phyloP scores from a whole-genome alignment of 2,113 vertebrate genomes.

The Xenotilapia flavipinnis region DNA sequence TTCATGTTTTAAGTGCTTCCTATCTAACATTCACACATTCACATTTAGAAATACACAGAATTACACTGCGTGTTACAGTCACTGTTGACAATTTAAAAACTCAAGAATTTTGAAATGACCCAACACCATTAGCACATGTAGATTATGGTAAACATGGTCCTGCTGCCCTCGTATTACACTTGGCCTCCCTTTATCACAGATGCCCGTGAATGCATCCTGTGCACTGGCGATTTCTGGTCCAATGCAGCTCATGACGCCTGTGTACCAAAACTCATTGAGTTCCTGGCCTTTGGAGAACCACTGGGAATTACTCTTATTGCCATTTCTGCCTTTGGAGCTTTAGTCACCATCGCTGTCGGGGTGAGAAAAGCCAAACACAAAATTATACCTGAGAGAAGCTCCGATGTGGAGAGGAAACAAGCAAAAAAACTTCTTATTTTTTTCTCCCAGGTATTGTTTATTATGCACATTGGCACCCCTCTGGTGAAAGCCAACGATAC shows the following conservation, averaged over 20 bases:
- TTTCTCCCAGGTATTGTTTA: slow-evolving; percentile 61
- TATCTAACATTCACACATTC: not conserved
- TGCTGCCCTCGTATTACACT: not conserved
- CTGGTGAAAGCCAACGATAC: slow-evolving; percentile 73
- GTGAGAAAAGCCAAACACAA: slow-evolving; percentile 1
- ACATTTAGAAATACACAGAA: not conserved
- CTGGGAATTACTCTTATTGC: slow-evolving; percentile 78
- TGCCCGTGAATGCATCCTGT: slow-evolving; percentile 76
- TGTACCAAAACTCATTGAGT: slow-evolving; percentile 79
- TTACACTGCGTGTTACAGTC: not conserved
- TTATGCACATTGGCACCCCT: slow-evolving; percentile 65
- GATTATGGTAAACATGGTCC: not conserved
- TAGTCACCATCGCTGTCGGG: slow-evolving; percentile 63
- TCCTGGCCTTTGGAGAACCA: slow-evolving; percentile 77
- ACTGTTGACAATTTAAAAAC: not conserved
- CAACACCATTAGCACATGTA: not conserved
- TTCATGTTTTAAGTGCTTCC: not conserved
- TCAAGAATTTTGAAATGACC: not conserved
- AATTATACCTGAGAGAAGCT: not conserved
- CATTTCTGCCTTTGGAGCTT: slow-evolving; percentile 76
- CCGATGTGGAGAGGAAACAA: not conserved
- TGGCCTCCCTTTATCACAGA: slow-evolving; percentile 50
- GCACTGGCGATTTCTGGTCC: slow-evolving; percentile 78
- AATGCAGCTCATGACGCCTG: slow-evolving; percentile 72
- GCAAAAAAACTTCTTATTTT: not conserved